Base-by-base conservation (phyloP, 1,140 invertebrate species). In the Planococcus citri region DNA sequence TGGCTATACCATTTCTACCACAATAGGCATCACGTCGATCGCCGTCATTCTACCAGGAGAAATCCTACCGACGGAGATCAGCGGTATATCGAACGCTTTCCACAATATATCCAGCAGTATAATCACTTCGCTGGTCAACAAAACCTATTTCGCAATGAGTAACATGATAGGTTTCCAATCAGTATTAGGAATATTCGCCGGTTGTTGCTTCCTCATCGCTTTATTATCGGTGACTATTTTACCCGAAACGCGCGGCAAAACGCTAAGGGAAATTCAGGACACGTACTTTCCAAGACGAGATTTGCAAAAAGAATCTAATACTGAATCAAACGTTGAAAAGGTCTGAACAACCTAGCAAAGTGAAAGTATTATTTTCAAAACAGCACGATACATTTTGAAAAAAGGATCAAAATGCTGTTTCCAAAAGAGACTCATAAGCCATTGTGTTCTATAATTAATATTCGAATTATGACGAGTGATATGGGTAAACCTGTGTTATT, bases 181-280 rank as follows among this genome's bases (percentile, higher is more conserved):
- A 25, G 25, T 64, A 27, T 27, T 64, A 27, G 21, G 2, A 3
- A 64, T 27, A 10, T 64, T 64, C 22, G 60, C 20, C 4, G 17
- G 21, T 25, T 64, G 60, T 64, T 64, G 60, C 24, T 64, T 64
- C 60, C 2, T 27, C 60, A 27, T 64, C 6, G 60, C 60, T 25
- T 24, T 64, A 24, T 64, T 64, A 12, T 22, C 60, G 1, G 17
- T 64, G 2, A 22, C 22, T 24, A 27, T 64, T 14, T 64, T 64
- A 27, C 60, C 60, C 10, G 60, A 64, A 27, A 64, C 60, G 17
- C 60, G 60, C 3, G 60, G 60, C 4, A 64, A 64, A 64, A 25
- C 60, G 17, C 22, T 64, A 20, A 22, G 25, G 2, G 60, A 64
- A 64, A 64, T 64, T 6, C 60, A 64, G 22, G 25, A 64, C 9